These are phyloP conservation scores for Lasioglossum zephyrum DNA, from an alignment of 2,888 invertebrate genomes.

Conservation along the genomic window DNA sequence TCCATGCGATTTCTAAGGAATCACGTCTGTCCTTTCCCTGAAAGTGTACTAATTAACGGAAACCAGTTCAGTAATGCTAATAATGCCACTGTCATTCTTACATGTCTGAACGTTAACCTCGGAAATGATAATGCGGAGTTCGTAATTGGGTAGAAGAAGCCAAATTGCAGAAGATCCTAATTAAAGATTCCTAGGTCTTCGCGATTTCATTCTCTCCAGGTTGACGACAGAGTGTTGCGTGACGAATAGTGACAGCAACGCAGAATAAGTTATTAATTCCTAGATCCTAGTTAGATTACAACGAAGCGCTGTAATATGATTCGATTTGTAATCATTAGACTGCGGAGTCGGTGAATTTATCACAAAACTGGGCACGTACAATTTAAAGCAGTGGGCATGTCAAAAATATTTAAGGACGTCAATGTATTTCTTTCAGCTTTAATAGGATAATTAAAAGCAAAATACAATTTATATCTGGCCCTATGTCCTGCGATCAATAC, in stretches of 20 bases:
- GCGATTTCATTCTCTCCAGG: neutral
- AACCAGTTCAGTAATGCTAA: neutral
- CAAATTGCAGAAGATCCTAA: conserved; percentile 4
- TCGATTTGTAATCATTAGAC: neutral
- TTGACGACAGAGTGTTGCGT: neutral
- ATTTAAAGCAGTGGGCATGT: no score
- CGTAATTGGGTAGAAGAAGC: neutral
- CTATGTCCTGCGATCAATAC: no score
- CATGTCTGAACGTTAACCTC: neutral
- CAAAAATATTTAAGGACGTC: no score
- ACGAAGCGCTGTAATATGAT: neutral
- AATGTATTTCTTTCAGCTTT: no score
- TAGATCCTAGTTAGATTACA: neutral
- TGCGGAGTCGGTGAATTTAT: no score
- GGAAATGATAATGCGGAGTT: neutral
- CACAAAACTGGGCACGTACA: no score
- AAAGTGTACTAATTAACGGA: conserved; percentile 1
- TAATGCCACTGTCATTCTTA: neutral
- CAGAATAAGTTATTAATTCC: neutral
- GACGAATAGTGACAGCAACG: neutral
- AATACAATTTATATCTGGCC: no score
- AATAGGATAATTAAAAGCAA: no score
- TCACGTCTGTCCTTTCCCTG: neutral
- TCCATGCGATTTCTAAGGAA: neutral
- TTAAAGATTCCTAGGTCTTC: neutral